Evolutionary conservation across 2,797 vertebrate genomes (phyloP), one percentile per base, ranked within the genome.

Genomic region (Lacerta bilineata): DNA sequence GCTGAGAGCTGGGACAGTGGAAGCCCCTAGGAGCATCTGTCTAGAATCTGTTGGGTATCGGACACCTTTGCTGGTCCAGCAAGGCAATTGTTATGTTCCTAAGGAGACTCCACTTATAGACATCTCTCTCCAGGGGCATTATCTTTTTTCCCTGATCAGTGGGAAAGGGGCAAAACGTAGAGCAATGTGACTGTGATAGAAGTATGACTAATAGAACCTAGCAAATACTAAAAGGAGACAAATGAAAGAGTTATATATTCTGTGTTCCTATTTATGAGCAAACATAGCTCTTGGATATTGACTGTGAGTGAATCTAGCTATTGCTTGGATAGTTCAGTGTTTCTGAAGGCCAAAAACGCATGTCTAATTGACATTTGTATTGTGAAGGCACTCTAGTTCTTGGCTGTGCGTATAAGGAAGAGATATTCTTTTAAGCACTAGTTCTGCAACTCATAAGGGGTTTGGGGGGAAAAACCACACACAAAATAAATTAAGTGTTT

Each of bases 281-380:
- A 89, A 91, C 15, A 64, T 15, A 61, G 1, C 72, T 82, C 25
- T 17, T 69, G 41, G 68, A 9, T 36, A 33, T 41, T 87, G 20
- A 41, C 77, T 72, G 68, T 23, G 55, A 75, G 55, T 46, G 81
- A 50, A 74, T 72, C 59, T 80, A n/a, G 17, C 66, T 87, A 82
- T 80, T 75, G 69, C 68, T 86, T 20, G 64, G 39, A 36, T 2
- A 88, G 83, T 83, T 46, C 64, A 79, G 36, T 85, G 80, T 33
- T 50, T 88, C 84, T 80, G 39, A 64, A 92, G 84, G 64, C 3
- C 86, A 86, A 36, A 68, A 88, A 86, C 78, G 81, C 66, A 83
- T 46, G 66, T 71, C 39, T n/a, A 8, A 78, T 55, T 43, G 78
- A 75, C 23, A 18, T 85, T 85, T 78, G 75, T 75, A 25, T 80